Conservation (phyloP, 2,888 invertebrate species). For the Morpho deidamia region DNA sequence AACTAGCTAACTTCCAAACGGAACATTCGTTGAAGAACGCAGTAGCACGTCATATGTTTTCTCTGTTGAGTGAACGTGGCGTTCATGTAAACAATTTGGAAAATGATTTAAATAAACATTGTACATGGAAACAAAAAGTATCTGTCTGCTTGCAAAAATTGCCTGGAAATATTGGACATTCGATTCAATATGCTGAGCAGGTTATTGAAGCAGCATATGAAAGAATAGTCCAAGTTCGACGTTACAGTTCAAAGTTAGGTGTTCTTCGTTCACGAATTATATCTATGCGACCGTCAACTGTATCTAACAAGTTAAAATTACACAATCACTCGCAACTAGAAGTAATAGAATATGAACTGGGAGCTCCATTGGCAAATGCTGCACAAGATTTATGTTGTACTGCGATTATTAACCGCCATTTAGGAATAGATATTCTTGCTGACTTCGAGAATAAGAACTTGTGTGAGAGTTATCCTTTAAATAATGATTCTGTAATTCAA, state of each 20-base stretch:
- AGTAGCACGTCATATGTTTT: slow-evolving; percentile 32
- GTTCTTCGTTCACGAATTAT: too few species aligned
- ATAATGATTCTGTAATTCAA: too few species aligned
- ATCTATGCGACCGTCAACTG: slow-evolving; percentile 27
- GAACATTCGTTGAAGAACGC: slow-evolving; percentile 31
- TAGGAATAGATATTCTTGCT: slow-evolving; percentile 33
- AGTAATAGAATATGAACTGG: slow-evolving; percentile 37
- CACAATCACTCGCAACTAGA: slow-evolving; percentile 32
- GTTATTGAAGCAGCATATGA: slow-evolving; percentile 37
- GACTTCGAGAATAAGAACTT: slow-evolving; percentile 36
- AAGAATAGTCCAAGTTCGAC: slow-evolving; percentile 30
- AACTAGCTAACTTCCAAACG: too few species aligned
- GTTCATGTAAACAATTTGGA: slow-evolving; percentile 23
- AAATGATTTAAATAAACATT: slow-evolving; percentile 1
- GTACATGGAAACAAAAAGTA: too few species aligned
- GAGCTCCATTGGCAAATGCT: slow-evolving; percentile 31
- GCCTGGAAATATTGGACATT: slow-evolving; percentile 33
- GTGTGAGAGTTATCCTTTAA: too few species aligned
- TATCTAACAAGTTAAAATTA: slow-evolving; percentile 20
- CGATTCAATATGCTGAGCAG: slow-evolving; percentile 40
- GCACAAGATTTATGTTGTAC: slow-evolving; percentile 37
- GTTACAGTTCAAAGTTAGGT: slow-evolving; percentile 22
- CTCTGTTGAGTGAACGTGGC: slow-evolving; percentile 27
- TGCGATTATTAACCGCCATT: slow-evolving; percentile 40
- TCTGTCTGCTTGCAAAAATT: slow-evolving; percentile 34